Evolutionary conservation across 2,797 vertebrate species (phyloP).

Genomic region (Benthosema pterotum): DNA sequence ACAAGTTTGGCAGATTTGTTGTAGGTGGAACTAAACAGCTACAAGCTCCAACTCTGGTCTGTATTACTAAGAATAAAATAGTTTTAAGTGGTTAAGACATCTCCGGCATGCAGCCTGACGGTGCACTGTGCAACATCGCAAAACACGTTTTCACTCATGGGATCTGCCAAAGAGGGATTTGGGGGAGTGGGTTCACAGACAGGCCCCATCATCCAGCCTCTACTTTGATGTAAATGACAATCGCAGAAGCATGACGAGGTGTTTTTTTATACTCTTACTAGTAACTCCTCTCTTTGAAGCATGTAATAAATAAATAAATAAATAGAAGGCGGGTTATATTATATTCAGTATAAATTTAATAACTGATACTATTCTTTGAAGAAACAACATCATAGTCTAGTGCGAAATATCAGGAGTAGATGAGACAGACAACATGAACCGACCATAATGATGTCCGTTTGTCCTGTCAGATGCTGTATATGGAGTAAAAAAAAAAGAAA

Average conservation of each 20-base stretch:
- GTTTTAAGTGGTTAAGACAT: too few relatives aligned
- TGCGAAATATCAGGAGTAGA: too few relatives aligned
- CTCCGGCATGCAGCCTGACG: constrained; percentile 7
- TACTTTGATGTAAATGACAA: constrained; percentile 27
- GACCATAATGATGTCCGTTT: constrained; percentile 1
- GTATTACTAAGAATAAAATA: too few relatives aligned
- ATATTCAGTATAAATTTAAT: too few relatives aligned
- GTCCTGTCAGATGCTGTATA: too few relatives aligned
- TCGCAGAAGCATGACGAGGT: constrained; percentile 9
- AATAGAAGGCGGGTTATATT: too few relatives aligned
- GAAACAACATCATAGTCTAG: too few relatives aligned
- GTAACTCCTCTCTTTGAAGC: constrained; percentile 15
- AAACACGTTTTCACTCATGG: constrained; percentile 1
- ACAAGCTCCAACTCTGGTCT: too few relatives aligned
- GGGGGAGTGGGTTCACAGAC: constrained; percentile 2
- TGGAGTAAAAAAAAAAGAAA: background rate
- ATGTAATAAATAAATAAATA: constrained; percentile 36
- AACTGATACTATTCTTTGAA: too few relatives aligned
- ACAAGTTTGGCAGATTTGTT: too few relatives aligned
- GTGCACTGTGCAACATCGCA: background rate
- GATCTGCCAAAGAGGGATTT: constrained; percentile 16
- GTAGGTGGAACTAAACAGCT: too few relatives aligned
- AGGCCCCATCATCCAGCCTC: background rate
- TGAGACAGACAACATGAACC: constrained; percentile 6
- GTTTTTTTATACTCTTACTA: constrained; percentile 45